Conservation (phyloP, 2,888 invertebrate species). For the Caprella mutica region DNA sequence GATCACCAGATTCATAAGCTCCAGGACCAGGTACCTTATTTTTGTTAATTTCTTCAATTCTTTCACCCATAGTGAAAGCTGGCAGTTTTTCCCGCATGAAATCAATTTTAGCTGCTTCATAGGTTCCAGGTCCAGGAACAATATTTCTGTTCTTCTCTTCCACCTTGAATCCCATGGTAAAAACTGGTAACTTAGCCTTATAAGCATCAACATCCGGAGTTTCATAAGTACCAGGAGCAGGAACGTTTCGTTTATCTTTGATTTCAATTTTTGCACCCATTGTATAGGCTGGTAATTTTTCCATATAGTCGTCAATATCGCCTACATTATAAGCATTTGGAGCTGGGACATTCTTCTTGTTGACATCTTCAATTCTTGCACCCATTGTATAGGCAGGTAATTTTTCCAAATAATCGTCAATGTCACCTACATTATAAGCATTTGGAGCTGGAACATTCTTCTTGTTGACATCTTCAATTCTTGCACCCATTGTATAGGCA, state of each 20-base stretch:
- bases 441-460: slow-evolving; percentile 7
- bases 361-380: slow-evolving; percentile 13
- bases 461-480: slow-evolving; percentile 18
- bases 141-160: slow-evolving; percentile 17
- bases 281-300: slow-evolving; percentile 22
- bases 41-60: slow-evolving; percentile 14
- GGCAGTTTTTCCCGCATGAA: slow-evolving; percentile 1
- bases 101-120: slow-evolving; percentile 10
- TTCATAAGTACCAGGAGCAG: slow-evolving; percentile 29
- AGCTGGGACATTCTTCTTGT: slow-evolving; percentile 26
- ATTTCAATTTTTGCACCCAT: slow-evolving; percentile 24
- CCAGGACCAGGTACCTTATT: slow-evolving; percentile 28
- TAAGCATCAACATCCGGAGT: slow-evolving; percentile 14
- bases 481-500: slow-evolving; percentile 19
- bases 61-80: slow-evolving; percentile 14
- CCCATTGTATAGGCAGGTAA: slow-evolving; percentile 22
- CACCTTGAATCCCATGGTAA: slow-evolving; percentile 17
- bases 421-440: not conserved
- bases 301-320: slow-evolving; percentile 16
- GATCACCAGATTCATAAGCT: slow-evolving; percentile 19
- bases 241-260: slow-evolving; percentile 13
- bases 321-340: slow-evolving; percentile 21
- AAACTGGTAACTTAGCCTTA: slow-evolving; percentile 4
- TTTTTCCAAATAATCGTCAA: not conserved
- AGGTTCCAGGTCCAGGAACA: slow-evolving; percentile 28